Evolutionary conservation across 1,140 invertebrate genomes (phyloP).

Genomic region (Leptestheria dahalacensis): DNA sequence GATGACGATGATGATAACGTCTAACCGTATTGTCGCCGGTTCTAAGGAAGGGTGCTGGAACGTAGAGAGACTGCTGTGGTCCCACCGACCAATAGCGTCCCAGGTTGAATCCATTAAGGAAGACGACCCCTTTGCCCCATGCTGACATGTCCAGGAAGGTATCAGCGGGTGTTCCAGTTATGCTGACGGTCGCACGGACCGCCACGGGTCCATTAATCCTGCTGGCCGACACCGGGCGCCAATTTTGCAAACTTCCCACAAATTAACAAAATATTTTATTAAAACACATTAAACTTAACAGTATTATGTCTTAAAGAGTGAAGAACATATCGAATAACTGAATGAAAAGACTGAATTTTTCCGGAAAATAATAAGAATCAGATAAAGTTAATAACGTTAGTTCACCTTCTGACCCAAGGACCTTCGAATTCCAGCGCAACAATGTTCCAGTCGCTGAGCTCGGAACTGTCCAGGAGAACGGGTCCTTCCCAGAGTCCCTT

Average conservation of each 20-base stretch:
- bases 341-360: too few relatives aligned
- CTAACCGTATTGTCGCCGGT: conserved; percentile 35
- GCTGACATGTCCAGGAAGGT: conserved; percentile 30
- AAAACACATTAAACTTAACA: background rate
- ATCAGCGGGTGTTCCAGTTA: conserved; percentile 23
- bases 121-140: conserved; percentile 40
- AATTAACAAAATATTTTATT: background rate
- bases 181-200: conserved; percentile 23
- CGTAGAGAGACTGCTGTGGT: conserved; percentile 39
- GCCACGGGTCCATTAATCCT: conserved; percentile 22
- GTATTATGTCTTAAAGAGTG: too few relatives aligned
- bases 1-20: background rate
- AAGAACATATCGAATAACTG: too few relatives aligned
- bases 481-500: conserved; percentile 35
- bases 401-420: conserved; percentile 25
- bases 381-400: background rate
- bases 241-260: conserved; percentile 19
- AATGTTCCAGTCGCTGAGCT: conserved; percentile 32
- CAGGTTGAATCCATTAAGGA: conserved; percentile 47
- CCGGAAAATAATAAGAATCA: too few relatives aligned
- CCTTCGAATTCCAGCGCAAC: conserved; percentile 37
- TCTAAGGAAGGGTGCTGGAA: conserved; percentile 39
- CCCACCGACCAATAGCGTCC: conserved; percentile 42
- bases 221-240: conserved; percentile 1
- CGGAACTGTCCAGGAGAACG: conserved; percentile 30